phyloP scores from a whole-genome alignment of 2,888 invertebrate genomes.

The Drosophila incognita region DNA sequence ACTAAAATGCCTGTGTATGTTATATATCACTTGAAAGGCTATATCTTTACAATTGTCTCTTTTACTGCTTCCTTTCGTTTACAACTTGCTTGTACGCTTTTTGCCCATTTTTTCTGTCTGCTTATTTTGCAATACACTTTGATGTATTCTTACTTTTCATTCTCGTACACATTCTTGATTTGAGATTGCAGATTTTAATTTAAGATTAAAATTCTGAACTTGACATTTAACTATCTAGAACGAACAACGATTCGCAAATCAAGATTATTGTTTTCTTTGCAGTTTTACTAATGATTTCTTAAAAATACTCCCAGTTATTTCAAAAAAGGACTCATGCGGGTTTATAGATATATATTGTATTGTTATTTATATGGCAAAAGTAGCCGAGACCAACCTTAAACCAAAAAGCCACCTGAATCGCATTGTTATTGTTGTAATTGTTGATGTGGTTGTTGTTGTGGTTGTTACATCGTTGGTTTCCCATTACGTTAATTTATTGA shows the following conservation, averaged over 20 bases:
- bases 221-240: slow-evolving; percentile 1
- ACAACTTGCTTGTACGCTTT: background rate
- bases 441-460: background rate
- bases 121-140: background rate
- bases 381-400: slow-evolving; percentile 92
- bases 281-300: background rate
- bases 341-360: background rate
- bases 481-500: slow-evolving; percentile 38
- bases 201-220: background rate
- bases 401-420: slow-evolving; percentile 93
- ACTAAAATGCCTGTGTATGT: too few relatives aligned
- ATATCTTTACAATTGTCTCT: background rate
- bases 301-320: background rate
- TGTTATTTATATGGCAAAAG: slow-evolving; percentile 10
- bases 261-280: background rate
- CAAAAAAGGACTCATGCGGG: slow-evolving; percentile 2
- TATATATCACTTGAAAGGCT: too few relatives aligned
- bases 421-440: slow-evolving; percentile 30
- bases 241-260: background rate
- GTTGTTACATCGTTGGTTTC: slow-evolving; percentile 11
- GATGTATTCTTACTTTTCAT: background rate
- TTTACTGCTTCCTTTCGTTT: background rate
- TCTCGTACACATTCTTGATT: background rate
- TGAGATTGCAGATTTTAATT: background rate
- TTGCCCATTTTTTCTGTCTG: background rate